Conservation (phyloP, 2,888 invertebrate species). For the Melolontha melolontha region DNA sequence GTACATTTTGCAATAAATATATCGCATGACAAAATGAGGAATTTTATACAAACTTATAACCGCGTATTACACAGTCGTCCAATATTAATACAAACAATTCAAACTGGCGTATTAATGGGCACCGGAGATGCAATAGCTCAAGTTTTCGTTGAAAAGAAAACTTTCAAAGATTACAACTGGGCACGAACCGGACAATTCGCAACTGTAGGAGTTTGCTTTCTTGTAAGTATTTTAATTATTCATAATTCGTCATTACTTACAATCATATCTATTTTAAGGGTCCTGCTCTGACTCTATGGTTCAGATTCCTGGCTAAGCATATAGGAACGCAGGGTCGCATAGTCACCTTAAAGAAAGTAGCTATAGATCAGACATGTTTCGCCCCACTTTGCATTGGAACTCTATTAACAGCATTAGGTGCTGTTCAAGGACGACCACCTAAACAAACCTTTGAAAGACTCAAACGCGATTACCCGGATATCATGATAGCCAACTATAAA, state of each 20-base stretch:
- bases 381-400: slow-evolving; percentile 75
- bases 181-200: slow-evolving; percentile 74
- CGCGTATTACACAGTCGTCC: slow-evolving; percentile 60
- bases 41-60: slow-evolving; percentile 43
- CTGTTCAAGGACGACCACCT: slow-evolving; percentile 70
- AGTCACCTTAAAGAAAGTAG: slow-evolving; percentile 75
- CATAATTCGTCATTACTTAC: not conserved
- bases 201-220: slow-evolving; percentile 75
- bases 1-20: not conserved
- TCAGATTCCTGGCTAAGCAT: slow-evolving; percentile 73
- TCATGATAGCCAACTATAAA: slow-evolving; percentile 76
- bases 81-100: slow-evolving; percentile 72
- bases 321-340: slow-evolving; percentile 71
- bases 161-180: slow-evolving; percentile 67
- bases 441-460: slow-evolving; percentile 69
- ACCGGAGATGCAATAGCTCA: slow-evolving; percentile 84
- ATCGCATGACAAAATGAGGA: slow-evolving; percentile 12
- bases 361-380: slow-evolving; percentile 79
- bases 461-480: slow-evolving; percentile 71
- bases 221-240: slow-evolving; percentile 65
- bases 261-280: slow-evolving; percentile 64
- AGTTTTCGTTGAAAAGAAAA: slow-evolving; percentile 70
- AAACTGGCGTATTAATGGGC: slow-evolving; percentile 79
- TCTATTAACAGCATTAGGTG: slow-evolving; percentile 71
- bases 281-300: slow-evolving; percentile 78